Evolutionary conservation across 1,140 invertebrate species (phyloP).

Genomic region (Drosophila sechellia): DNA sequence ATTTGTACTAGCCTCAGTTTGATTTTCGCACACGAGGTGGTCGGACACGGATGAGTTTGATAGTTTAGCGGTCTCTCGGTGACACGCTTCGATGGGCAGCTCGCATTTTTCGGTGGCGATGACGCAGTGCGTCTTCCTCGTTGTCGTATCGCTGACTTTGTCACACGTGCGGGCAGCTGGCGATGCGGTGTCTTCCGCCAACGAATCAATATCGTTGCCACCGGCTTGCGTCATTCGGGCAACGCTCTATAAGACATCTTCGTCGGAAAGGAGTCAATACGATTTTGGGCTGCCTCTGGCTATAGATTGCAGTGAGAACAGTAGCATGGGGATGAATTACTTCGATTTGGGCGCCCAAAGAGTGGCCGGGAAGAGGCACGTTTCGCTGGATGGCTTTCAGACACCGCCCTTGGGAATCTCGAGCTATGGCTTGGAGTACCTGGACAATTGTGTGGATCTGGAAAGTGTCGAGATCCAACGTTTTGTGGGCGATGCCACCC

Average conservation of each 20-base stretch:
- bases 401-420: constrained; percentile 48
- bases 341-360: constrained; percentile 56
- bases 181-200: constrained; percentile 19
- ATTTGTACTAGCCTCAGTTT: constrained; percentile 47
- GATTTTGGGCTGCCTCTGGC: constrained; percentile 64
- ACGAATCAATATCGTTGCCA: neutral
- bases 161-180: constrained; percentile 43
- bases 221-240: constrained; percentile 57
- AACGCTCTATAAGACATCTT: constrained; percentile 49
- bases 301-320: constrained; percentile 50
- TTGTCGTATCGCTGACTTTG: constrained; percentile 18
- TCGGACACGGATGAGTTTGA: constrained; percentile 20
- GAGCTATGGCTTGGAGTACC: constrained; percentile 72
- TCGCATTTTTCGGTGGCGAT: constrained; percentile 41
- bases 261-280: constrained; percentile 10
- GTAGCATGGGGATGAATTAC: neutral
- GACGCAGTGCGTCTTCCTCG: constrained; percentile 60
- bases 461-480: constrained; percentile 44
- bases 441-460: constrained; percentile 63
- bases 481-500: constrained; percentile 55
- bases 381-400: constrained; percentile 64
- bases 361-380: constrained; percentile 60
- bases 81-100: constrained; percentile 55
- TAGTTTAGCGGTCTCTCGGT: constrained; percentile 13
- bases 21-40: constrained; percentile 60